phyloP scores from a whole-genome alignment of 2,888 invertebrate genomes.

The Drosophila prolongata region DNA sequence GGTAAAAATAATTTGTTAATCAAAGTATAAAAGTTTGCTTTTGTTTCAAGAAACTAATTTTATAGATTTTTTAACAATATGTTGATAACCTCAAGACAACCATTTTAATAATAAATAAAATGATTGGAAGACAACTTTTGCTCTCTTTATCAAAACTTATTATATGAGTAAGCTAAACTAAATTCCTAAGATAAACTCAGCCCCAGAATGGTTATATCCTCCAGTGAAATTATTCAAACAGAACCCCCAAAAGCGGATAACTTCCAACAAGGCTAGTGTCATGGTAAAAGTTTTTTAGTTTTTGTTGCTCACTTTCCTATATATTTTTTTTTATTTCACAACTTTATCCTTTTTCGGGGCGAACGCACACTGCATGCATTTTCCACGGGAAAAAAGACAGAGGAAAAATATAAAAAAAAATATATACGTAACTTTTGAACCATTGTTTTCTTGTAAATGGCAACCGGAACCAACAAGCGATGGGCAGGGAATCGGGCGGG shows the following conservation, averaged over 20 bases:
- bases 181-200: not conserved
- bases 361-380: slow-evolving; percentile 62
- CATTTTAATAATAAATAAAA: too few species aligned
- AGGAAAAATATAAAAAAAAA: slow-evolving; percentile 14
- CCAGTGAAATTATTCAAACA: slow-evolving; percentile 34
- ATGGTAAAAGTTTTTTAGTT: slow-evolving; percentile 51
- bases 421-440: slow-evolving; percentile 51
- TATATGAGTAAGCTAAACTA: not conserved
- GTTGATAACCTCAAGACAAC: too few species aligned
- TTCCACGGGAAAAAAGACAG: slow-evolving; percentile 39
- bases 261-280: slow-evolving; percentile 68
- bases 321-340: slow-evolving; percentile 58
- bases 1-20: too few species aligned
- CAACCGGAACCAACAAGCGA: slow-evolving; percentile 16
- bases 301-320: slow-evolving; percentile 17
- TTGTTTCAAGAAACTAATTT: too few species aligned
- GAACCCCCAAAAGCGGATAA: slow-evolving; percentile 16
- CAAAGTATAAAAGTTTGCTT: too few species aligned
- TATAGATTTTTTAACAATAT: too few species aligned
- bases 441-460: slow-evolving; percentile 77
- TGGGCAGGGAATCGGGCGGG: not conserved
- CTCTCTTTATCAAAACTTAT: too few species aligned
- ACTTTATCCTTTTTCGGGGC: slow-evolving; percentile 62
- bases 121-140: too few species aligned
- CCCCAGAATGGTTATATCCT: slow-evolving; percentile 10